Evolutionary conservation across 2,113 vertebrate genomes (phyloP).

Genomic region (Symphodus melops): DNA sequence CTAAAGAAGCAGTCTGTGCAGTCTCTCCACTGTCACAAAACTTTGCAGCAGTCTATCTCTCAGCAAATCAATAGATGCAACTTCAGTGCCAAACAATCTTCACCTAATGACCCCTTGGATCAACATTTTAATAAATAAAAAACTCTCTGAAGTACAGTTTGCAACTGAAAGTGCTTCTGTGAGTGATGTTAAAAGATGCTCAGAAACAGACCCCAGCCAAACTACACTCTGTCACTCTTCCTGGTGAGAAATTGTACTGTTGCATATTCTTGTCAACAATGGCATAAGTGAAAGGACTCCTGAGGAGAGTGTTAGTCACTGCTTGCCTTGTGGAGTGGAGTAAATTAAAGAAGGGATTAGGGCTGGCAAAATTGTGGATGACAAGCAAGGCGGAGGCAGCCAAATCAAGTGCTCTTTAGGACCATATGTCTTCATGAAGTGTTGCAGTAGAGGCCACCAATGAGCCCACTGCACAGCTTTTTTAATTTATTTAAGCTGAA

Average conservation of each 20-base stretch:
- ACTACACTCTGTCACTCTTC: conserved; percentile 91
- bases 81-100: conserved; percentile 71
- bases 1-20: conserved; percentile 61
- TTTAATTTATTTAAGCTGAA: conserved; percentile 64
- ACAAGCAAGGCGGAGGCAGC: conserved; percentile 89
- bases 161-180: conserved; percentile 87
- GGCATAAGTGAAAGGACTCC: conserved; percentile 94
- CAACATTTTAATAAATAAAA: conserved; percentile 87
- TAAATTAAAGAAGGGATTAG: conserved; percentile 98
- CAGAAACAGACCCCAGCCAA: conserved; percentile 87
- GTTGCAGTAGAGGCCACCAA: conserved; percentile 76
- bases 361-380: conserved; percentile 91
- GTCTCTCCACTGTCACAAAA: conserved; percentile 67
- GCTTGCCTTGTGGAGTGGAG: conserved; percentile 89
- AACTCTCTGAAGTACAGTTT: conserved; percentile 90
- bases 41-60: conserved; percentile 72
- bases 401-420: conserved; percentile 85
- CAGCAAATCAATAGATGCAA: conserved; percentile 80
- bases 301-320: conserved; percentile 89
- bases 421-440: conserved; percentile 90
- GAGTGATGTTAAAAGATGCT: conserved; percentile 86
- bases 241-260: conserved; percentile 95
- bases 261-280: conserved; percentile 94
- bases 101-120: conserved; percentile 80
- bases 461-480: conserved; percentile 70